Evolutionary conservation across 2,888 invertebrate genomes (phyloP).

Genomic region (Galerucella nymphaeae): DNA sequence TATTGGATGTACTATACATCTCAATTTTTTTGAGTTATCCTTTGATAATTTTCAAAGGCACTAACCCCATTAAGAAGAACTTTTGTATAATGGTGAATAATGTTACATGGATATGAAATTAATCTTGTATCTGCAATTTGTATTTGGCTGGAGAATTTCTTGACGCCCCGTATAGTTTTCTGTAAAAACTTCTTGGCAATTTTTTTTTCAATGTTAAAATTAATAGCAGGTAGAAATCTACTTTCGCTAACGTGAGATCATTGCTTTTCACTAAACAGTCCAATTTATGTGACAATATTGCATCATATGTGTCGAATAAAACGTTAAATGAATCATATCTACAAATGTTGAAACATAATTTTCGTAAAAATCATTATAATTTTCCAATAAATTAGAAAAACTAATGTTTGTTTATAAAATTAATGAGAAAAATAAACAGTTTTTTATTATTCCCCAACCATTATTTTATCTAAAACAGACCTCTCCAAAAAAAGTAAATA

Average conservation of each 20-base stretch:
- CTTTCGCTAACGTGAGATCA: neutral
- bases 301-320: neutral
- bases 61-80: too few relatives aligned
- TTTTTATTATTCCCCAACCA: constrained; percentile 29
- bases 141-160: too few relatives aligned
- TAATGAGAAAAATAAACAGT: constrained; percentile 17
- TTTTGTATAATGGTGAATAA: too few relatives aligned
- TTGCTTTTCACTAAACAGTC: neutral
- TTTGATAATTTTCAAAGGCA: too few relatives aligned
- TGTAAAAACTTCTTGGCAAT: too few relatives aligned
- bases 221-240: too few relatives aligned
- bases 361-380: neutral
- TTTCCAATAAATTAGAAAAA: neutral
- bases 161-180: too few relatives aligned
- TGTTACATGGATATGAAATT: too few relatives aligned
- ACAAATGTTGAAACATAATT: neutral
- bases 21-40: too few relatives aligned
- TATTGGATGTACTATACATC: too few relatives aligned
- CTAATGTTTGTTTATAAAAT: neutral
- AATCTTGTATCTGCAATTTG: too few relatives aligned
- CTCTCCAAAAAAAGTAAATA: constrained; percentile 45
- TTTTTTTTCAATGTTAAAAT: too few relatives aligned
- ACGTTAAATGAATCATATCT: neutral
- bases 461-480: constrained; percentile 41
- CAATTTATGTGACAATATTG: neutral